Evolutionary conservation across 2,797 vertebrate genomes (phyloP), one percentile per base, ranked within the genome.

Genomic region (Galagoides demidoff): DNA sequence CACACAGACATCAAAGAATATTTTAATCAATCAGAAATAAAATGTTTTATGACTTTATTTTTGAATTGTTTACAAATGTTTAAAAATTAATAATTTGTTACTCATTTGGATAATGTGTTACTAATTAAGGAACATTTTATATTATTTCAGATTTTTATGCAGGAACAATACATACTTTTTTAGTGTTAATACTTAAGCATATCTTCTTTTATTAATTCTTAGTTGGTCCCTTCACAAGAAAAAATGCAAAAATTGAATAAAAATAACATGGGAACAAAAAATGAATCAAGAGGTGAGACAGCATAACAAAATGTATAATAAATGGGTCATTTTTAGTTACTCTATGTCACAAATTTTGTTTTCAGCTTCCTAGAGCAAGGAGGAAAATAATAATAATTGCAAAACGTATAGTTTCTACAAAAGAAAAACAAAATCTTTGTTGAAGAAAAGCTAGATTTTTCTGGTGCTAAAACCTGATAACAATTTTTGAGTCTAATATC

Each of bases 131-230:
- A 71, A 79, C 88, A 59, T 49, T 92, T 89, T 34, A 71, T 92
- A 59, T 34, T 90, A 81, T 22, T 82, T 88, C 92, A 7, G 31
- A 88, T 88, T 95, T 89, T 96, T 45, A 77, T 85, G 9, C 19
- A 71, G 70, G 29, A 92, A 82, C 29, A 90, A 70, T 63, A 83
- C 11, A 85, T 85, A 66, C 57, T 83, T 90, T 96, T 82, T 87
- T 61, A 49, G 5, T 92, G 22, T 68, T 92, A 82, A 45, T 87
- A 55, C 37, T 87, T 93, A 68, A 89, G 16, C 31, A 55, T 89
- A 85, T 70, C n/a, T 85, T 96, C 37, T 90, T 86, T 89, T 68
- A 57, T 59, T 96, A 92, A 79, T 76, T 89, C 31, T 91, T 83
- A 63, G 5, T 19, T 95, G 43, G 5, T 2, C 25, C n/a, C 12